Base-by-base conservation (phyloP, 2,888 invertebrate species). In the Coleophora flavipennella region DNA sequence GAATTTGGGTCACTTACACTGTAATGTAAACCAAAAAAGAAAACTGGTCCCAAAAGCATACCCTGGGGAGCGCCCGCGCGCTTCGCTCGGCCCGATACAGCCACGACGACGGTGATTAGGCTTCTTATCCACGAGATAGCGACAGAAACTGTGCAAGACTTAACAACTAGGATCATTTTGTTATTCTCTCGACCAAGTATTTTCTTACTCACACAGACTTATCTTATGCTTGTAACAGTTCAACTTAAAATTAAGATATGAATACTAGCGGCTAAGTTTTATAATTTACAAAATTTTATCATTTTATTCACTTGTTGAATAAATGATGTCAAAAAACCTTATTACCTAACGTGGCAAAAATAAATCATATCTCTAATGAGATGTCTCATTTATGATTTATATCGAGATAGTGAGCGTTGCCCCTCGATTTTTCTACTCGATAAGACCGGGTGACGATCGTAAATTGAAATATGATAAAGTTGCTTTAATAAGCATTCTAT, bases 401-500 rank as follows among this genome's bases (percentile, higher is more conserved):
- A 64, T 65, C 62, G 57, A 52, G 51, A 55, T 59, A 60, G 55
- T 56, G 48, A 48, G 47, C 31, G 43, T 40, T 67, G 61, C 75
- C 76, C 79, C 61, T 68, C 59, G 70, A 75, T 80, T 80, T 81
- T 84, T 81, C 73, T 77, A 67, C 77, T 71, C 80, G 73, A 80
- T 84, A 81, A 83, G 73, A 65, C 67, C 54, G 72, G 67, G 68
- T 78, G 80, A 76, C 69, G 81, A 77, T 81, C 83, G 71, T 81
- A 84, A 84, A 83, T 84, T 84, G 84, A 84, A 84, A 84, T 79
- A 84, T 83, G 84, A 84, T 83, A 80, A 80, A 84, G 78, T 78
- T 69, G 57, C 66, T 65, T 69, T 81, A 83, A 80, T 83, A 74
- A 80, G 78, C 73, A 76, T 76, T 69, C 62, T 63, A 63, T 67